A percentile compares a stretch with the other conserved stretches of the same genome.
These are phyloP conservation scores for Rhyzopertha dominica DNA, from an alignment of 1,140 invertebrate species.

Conservation along the genomic window DNA sequence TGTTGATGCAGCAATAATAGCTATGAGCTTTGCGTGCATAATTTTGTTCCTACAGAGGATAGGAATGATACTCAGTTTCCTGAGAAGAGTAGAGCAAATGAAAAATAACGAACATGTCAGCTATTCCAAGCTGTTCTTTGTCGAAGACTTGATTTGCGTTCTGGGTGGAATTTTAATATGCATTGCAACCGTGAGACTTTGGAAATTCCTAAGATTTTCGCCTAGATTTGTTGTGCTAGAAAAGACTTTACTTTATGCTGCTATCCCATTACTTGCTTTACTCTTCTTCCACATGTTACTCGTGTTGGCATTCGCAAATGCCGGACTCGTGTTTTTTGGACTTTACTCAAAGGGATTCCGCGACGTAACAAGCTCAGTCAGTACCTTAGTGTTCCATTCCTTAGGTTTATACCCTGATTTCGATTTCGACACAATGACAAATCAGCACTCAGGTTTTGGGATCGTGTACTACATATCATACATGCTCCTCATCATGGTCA, in stretches of 20 bases:
- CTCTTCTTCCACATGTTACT: constrained; percentile 20
- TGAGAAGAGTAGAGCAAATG: constrained; percentile 14
- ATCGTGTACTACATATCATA: constrained; percentile 18
- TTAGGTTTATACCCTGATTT: constrained; percentile 14
- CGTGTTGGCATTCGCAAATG: constrained; percentile 17
- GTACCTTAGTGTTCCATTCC: constrained; percentile 15
- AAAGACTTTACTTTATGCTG: constrained; percentile 20
- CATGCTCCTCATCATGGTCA: constrained; percentile 21
- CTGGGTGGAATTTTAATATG: constrained; percentile 24
- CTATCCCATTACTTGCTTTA: constrained; percentile 10
- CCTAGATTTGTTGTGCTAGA: constrained; percentile 26
- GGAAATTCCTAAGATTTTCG: constrained; percentile 29
- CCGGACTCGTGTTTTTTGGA: constrained; percentile 21
- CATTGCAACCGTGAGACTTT: constrained; percentile 26
- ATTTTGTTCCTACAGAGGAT: constrained; percentile 13
- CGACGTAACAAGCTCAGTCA: constrained; percentile 11
- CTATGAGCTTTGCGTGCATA: constrained; percentile 15
- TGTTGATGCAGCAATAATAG: constrained; percentile 16
- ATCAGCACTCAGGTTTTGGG: constrained; percentile 12
- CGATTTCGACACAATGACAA: constrained; percentile 8
- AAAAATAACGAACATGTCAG: constrained; percentile 30
- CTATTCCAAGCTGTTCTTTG: constrained; percentile 28
- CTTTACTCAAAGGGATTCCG: constrained; percentile 18
- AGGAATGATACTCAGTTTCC: constrained; percentile 11
- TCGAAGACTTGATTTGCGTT: constrained; percentile 17